Evolutionary conservation across 2,888 invertebrate genomes (phyloP), one percentile per base, ranked within the genome.

Genomic region (Odontomyia ornata): DNA sequence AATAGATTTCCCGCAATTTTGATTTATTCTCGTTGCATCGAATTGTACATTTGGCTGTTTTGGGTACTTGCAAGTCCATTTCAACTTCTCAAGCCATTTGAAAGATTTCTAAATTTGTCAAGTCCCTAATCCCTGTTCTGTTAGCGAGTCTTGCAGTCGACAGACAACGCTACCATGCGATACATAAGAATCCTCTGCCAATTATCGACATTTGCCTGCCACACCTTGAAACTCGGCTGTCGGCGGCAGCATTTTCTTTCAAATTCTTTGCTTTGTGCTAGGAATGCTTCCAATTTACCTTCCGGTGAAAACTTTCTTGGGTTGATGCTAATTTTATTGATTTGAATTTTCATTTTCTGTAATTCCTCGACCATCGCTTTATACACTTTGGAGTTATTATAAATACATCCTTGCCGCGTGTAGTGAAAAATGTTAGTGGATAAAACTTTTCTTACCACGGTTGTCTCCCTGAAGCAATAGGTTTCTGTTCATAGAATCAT

Each of bases 21-120:
- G 97, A 97, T 86, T 96, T 94, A 88, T 98, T 98, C 85, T 98
- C 98, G 83, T 95, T 94, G 87, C 98, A 98, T 98, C 98, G 98
- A 79, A 93, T 90, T 78, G 98, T 91, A 85, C 97, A 97, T 84
- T 96, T 94, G 1, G 90, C 89, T 0, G 97, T 97, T 87, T 97
- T 95, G 76, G 91, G 93, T 78, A 90, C 91, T 1, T 90, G 88
- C 77, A 99, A 87, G 80, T 97, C 96, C 79, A 93, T 92, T 85
- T 98, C 98, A 7, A 98, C 95, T 83, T 94, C 94, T 15, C 93
- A 90, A 0, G 94, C 95, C 5, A 93, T 92, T 83, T 91, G 89
- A 85, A 95, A 95, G 77, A 95, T 94, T 83, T 95, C 98, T 81
- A 97, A 94, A 88, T 99, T 99, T 25, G 98, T 97, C 79, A 98